Evolutionary conservation across 2,797 vertebrate species (phyloP), one percentile per base, ranked within the genome.

Genomic region (Falco novaeseelandiae): DNA sequence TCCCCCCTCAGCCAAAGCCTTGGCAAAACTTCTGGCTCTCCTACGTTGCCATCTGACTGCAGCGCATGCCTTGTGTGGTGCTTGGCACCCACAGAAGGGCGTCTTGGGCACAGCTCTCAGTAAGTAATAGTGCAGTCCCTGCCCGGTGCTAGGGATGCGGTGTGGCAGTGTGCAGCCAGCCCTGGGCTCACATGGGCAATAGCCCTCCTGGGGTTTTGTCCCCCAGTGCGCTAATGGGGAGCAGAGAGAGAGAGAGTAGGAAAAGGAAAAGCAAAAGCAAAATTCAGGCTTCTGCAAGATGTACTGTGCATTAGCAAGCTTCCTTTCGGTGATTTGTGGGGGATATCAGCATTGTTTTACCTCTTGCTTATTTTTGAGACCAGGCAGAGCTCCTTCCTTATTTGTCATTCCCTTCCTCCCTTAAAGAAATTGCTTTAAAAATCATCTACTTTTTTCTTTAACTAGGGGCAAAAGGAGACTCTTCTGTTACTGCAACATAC

Each of bases 11-110:
- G 83, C 19, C 86, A 72, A 92, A 79, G 78, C 83, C 70, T 87
- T 90, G 86, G 91, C 94, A 95, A 71, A 49, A 54, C 36, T 87
- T 42, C 7, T 91, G 88, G 27, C 32, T 96, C 91, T 95, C 96
- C 90, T 93, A n/a, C 71, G 1, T 95, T 66, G 30, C 94, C 86
- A 93, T 87, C 95, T 96, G 95, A 93, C 4, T 0, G 91, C 54
- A 59, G 78, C 30, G 16, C 1, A 2, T 16, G 8, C 83, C 58
- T 72, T 6, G 27, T 4, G 12, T 2, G 3, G 57, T 3, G 30
- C 29, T 69, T 65, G 84, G 87, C 76, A n/a, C 82, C 36, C 2
- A 1, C 21, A 1, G 29, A 7, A 82, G 70, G 46, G 38, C 2
- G 7, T 26, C 69, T 85, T 0, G 0, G 78, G 74, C 62, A 25